A percentile compares a stretch with the other conserved stretches of the same genome.
phyloP scores from a whole-genome alignment of 2,113 vertebrate genomes.

The Capricornis sumatraensis region DNA sequence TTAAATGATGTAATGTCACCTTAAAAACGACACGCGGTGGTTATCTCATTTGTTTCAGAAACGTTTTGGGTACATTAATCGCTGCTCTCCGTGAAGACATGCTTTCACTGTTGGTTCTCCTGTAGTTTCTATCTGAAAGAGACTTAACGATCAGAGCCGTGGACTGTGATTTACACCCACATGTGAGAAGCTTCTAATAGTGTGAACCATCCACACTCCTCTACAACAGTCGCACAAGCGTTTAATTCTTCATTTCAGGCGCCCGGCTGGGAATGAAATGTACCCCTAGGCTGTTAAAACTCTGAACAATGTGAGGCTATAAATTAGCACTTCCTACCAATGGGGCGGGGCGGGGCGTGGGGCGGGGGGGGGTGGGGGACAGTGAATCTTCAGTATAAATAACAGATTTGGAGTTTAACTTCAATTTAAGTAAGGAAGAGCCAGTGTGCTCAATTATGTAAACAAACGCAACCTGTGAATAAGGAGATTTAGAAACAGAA shows the following conservation, averaged over 20 bases:
- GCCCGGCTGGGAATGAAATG: neutral
- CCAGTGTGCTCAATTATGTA: neutral
- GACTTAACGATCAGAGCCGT: neutral
- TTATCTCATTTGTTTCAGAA: neutral
- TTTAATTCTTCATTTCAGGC: neutral
- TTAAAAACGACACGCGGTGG: neutral
- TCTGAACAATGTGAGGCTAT: neutral
- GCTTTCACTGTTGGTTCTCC: neutral
- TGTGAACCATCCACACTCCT: neutral
- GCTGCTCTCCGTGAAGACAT: neutral
- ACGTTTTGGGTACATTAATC: neutral
- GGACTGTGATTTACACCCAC: neutral
- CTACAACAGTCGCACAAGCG: neutral
- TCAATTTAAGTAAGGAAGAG: neutral
- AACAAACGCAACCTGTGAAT: neutral
- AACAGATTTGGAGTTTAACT: neutral
- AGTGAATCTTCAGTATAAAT: neutral
- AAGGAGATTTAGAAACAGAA: neutral
- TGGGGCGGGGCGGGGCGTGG: no score
- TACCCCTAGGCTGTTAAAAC: neutral
- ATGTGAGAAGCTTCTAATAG: neutral
- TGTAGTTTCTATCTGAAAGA: neutral
- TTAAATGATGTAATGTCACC: neutral
- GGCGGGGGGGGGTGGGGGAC: fast-evolving
- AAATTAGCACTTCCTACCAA: neutral